phyloP scores from a whole-genome alignment of 2,113 vertebrate genomes.

The Pterocles burchelli region DNA sequence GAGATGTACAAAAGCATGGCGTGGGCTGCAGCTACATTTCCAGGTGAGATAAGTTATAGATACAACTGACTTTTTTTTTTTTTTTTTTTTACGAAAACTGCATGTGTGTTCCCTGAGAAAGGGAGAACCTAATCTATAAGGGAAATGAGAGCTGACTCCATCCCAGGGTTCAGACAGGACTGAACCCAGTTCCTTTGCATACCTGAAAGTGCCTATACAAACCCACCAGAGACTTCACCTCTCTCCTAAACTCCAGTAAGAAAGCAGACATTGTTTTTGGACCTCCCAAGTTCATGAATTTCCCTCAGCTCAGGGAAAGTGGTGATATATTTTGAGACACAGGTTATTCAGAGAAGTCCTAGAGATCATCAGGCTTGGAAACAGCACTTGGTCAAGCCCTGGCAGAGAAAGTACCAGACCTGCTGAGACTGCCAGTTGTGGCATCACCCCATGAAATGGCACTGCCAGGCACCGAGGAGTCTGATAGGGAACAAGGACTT shows the following conservation, averaged over 20 bases:
- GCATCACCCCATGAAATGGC: neutral
- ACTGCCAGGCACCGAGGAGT: neutral
- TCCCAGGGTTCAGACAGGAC: neutral
- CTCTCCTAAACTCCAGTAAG: neutral
- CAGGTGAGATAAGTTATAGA: neutral
- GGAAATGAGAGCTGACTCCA: neutral
- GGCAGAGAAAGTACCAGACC: neutral
- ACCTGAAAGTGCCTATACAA: neutral
- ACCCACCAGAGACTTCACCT: neutral
- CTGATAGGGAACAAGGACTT: neutral
- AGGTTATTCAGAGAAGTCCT: neutral
- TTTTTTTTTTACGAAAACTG: neutral
- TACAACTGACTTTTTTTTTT: fast-evolving
- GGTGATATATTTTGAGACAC: neutral
- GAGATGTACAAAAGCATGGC: neutral
- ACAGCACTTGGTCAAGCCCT: neutral
- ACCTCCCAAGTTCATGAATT: neutral
- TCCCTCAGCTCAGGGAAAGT: neutral
- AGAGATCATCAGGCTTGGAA: neutral
- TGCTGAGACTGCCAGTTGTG: neutral
- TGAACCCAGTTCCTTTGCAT: neutral
- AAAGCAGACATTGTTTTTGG: neutral
- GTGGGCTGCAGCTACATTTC: neutral
- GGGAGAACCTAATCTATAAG: neutral
- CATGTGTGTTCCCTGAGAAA: neutral